phyloP scores from a whole-genome alignment of 2,888 invertebrate species.

The Rhorus exstirpatorius region DNA sequence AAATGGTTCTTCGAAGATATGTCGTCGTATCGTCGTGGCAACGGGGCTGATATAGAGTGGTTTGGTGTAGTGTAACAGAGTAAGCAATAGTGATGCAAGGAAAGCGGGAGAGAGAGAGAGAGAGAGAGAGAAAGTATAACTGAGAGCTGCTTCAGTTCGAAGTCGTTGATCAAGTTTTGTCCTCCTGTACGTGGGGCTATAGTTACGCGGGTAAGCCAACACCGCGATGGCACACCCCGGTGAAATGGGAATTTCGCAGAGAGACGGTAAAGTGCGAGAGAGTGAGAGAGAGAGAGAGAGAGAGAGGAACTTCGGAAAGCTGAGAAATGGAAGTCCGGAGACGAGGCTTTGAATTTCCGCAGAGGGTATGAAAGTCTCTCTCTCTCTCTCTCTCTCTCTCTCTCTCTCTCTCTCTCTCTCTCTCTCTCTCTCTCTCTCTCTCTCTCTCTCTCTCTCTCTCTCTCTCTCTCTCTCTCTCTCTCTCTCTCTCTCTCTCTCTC shows the following conservation, averaged over 20 bases:
- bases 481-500: too few relatives aligned
- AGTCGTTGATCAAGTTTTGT: constrained; percentile 62
- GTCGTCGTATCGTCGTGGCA: constrained; percentile 48
- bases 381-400: too few relatives aligned
- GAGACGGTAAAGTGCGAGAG: constrained; percentile 12
- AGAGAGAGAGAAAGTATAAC: too few relatives aligned
- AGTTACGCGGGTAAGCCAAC: constrained; percentile 53
- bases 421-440: too few relatives aligned
- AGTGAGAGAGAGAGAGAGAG: constrained; percentile 13
- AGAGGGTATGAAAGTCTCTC: constrained; percentile 18
- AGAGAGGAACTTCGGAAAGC: constrained; percentile 19
- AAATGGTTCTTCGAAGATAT: constrained; percentile 56
- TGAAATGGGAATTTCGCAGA: constrained; percentile 45
- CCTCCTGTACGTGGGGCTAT: constrained; percentile 49
- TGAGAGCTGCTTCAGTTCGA: constrained; percentile 28
- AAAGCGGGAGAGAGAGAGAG: constrained; percentile 12
- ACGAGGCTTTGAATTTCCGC: constrained; percentile 63
- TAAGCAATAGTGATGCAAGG: constrained; percentile 8
- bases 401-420: too few relatives aligned
- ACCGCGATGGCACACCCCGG: constrained; percentile 34
- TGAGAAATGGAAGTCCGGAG: constrained; percentile 50
- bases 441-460: too few relatives aligned
- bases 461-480: too few relatives aligned
- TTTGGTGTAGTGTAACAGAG: background rate
- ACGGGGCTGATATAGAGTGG: constrained; percentile 17